These are phyloP conservation scores for Rallus crepitans DNA, from an alignment of 2,797 vertebrate species.

Conservation along the genomic window DNA sequence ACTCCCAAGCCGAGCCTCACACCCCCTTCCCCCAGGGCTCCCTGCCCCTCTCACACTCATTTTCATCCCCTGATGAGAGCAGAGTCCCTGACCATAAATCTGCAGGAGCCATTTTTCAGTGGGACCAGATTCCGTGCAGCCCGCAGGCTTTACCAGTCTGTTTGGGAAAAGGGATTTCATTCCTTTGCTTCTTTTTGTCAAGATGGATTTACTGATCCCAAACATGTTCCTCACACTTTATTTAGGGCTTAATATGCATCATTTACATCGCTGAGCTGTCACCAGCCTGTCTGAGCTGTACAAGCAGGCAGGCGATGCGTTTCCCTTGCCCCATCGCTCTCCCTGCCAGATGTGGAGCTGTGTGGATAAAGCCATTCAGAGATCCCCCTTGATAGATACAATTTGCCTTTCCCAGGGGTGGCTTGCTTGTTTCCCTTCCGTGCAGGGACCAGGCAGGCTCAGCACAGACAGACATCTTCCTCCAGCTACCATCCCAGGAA, in stretches of 20 bases:
- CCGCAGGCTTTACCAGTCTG: conserved; percentile 9
- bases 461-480: not conserved
- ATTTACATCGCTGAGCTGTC: conserved; percentile 49
- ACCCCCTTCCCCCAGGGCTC: not conserved
- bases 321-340: conserved; percentile 23
- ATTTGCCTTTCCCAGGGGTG: not conserved
- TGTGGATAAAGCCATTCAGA: not conserved
- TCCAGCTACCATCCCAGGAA: not conserved
- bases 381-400: not conserved
- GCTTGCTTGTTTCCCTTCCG: not conserved
- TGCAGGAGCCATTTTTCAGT: not conserved
- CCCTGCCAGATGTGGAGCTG: conserved; percentile 46
- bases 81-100: not conserved
- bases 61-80: not conserved
- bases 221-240: conserved; percentile 59
- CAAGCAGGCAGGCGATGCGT: conserved; percentile 8
- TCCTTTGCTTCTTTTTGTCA: conserved; percentile 50
- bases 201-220: conserved; percentile 63
- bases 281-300: conserved; percentile 39
- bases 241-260: conserved; percentile 49
- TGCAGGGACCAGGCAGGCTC: not conserved
- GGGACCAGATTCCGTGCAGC: not conserved
- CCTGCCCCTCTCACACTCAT: not conserved
- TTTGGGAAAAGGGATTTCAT: conserved; percentile 51
- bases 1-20: accelerated